These are phyloP conservation scores for Andrena flavipes DNA, from an alignment of 2,888 invertebrate species.

Conservation along the genomic window DNA sequence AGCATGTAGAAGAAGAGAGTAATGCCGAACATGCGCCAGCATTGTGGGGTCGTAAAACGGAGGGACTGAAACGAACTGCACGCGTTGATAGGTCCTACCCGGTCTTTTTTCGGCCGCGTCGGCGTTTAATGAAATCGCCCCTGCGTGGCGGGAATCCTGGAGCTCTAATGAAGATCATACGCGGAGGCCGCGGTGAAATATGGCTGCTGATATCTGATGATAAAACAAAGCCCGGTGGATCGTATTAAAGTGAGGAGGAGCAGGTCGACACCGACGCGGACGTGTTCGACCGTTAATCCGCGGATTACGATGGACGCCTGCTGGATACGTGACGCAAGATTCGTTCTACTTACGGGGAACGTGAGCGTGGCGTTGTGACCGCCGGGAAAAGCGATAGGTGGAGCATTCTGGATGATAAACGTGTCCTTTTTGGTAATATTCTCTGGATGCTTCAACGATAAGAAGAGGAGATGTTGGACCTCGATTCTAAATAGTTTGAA, in stretches of 20 bases:
- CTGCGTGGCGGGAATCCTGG: constrained; percentile 73
- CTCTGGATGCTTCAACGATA: too few species aligned
- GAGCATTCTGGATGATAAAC: neutral
- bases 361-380: neutral
- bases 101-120: constrained; percentile 59
- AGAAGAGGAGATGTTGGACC: too few species aligned
- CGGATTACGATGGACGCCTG: constrained; percentile 49
- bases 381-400: neutral
- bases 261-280: constrained; percentile 26
- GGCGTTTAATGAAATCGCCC: constrained; percentile 74
- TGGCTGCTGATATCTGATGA: constrained; percentile 56
- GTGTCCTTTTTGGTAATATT: neutral
- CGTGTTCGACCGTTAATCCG: constrained; percentile 55
- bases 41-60: constrained; percentile 80
- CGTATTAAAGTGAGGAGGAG: constrained; percentile 33
- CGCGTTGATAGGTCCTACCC: constrained; percentile 79
- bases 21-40: constrained; percentile 75
- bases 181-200: constrained; percentile 45
- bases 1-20: constrained; percentile 74
- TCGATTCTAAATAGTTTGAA: too few species aligned
- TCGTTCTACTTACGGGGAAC: neutral
- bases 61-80: constrained; percentile 79
- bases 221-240: constrained; percentile 55
- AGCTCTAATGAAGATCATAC: constrained; percentile 76
- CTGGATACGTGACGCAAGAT: constrained; percentile 40